Evolutionary conservation across 2,113 vertebrate species (phyloP), one percentile per base, ranked within the genome.

Genomic region (Scalopus aquaticus): DNA sequence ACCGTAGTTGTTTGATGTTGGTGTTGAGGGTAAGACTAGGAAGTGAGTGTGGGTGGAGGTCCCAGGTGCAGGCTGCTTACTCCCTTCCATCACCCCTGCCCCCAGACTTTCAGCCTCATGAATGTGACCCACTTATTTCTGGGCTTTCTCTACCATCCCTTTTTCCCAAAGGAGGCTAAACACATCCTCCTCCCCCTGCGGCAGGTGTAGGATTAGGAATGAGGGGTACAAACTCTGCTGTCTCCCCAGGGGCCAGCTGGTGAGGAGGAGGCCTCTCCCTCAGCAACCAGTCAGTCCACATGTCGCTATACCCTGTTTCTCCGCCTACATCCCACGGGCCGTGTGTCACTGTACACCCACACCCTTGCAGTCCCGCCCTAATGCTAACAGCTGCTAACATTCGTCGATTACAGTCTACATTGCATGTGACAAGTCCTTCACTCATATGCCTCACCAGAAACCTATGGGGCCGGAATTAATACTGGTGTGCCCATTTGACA

Each of bases 181-280:
- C 51, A 51, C 9, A 24, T n/a, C 78, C 42, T 84, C 76, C 78
- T 42, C 44, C 69, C 24, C 39, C 51, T 65, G 44, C 20, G 69
- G 62, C 19, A 5, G 13, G 28, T 51, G 2, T 51, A 65, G 62
- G 24, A 62, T 11, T 42, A 30, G 88, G 42, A 93, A 39, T 26
- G 79, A 86, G 44, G 76, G 30, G 17, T 70, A 37, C 11, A 65
- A 79, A 60, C 56, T 76, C 67, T 30, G 13, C 79, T 65, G 3
- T 65, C 62, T 96, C 93, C 74, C 62, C 2, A 1, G 62, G 42
- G 92, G 62, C 88, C 91, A 95, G 90, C 80, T 90, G 88, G 76
- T 93, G 90, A 94, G 60, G 87, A 89, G 88, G 87, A 73, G 70
- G 77, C 72, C n/a, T 78, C 76, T 95, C 64, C 54, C 77, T 77